Evolutionary conservation across 2,113 vertebrate species (phyloP), one percentile per base, ranked within the genome.

Genomic region (Furnarius figulus): DNA sequence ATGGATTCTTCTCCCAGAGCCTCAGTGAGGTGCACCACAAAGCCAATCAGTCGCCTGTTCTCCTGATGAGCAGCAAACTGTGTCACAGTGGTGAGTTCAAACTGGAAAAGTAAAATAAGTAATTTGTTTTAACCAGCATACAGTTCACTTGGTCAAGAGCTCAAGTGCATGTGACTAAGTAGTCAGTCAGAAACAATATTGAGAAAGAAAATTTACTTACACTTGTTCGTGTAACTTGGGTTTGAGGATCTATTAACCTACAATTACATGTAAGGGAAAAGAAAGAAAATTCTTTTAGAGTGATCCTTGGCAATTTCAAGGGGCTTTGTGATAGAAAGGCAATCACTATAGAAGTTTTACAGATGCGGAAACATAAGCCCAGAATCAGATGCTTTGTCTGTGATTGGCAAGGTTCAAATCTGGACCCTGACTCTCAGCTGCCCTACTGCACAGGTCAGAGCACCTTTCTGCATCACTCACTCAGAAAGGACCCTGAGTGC

Each of bases 171-270:
- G 22, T 30, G 37, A 79, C 67, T 5, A 24, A 85, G 35, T 9
- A 52, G 21, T 72, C 71, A 79, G 63, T 15, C 21, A 11, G 50
- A 92, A 76, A 66, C 8, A 42, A 70, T 20, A 31, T 44, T 53
- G 13, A 42, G 23, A 87, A 59, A 23, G 24, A 37, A 16, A 40
- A 67, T 53, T 75, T 95, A 99, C 99, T 99, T 98, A 99, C 99
- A 11, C 97, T 99, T 97, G 98, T 98, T 96, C 98, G 98, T 35
- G 98, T 99, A 50, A 99, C 99, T 97, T 99, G 99, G 39, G 99
- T 99, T 95, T 99, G 99, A 87, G 99, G 99, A 94, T 99, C 99
- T 92, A 99, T 99, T 97, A 99, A 97, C 97, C 99, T 99, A 97
- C 56, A 96, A 83, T 95, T 77, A 25, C 18, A 53, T 52, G 47